Conservation (phyloP, 2,113 vertebrate genomes). For the Pseudolaguvia tuberculata region DNA sequence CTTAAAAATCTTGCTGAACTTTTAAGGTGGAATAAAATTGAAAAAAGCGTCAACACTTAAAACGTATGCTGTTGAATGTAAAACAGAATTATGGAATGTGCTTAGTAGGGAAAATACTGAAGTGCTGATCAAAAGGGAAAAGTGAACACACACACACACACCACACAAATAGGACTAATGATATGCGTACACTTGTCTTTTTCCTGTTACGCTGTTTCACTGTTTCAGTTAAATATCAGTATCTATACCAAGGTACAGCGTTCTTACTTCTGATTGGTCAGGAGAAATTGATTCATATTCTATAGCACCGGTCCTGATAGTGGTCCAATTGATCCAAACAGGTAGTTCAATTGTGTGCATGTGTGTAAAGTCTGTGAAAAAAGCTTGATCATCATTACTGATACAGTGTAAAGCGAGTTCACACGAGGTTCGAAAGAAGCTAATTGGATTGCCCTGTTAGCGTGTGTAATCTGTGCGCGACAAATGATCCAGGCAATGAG, state of each 20-base stretch:
- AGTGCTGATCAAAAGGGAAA: conserved; percentile 30
- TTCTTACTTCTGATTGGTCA: background rate
- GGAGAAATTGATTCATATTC: background rate
- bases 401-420: background rate
- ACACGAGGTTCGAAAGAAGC: conserved; percentile 23
- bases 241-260: background rate
- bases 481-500: conserved; percentile 19
- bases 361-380: background rate
- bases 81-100: conserved; percentile 53
- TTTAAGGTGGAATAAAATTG: too few relatives aligned
- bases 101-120: conserved; percentile 48
- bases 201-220: background rate
- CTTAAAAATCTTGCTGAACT: background rate
- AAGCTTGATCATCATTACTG: background rate
- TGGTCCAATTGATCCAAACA: background rate
- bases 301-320: background rate
- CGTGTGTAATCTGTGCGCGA: conserved; percentile 11
- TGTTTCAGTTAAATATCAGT: background rate
- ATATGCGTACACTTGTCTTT: background rate
- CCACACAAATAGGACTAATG: background rate
- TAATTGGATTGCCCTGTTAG: conserved; percentile 36
- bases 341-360: background rate
- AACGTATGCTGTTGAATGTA: conserved; percentile 33
- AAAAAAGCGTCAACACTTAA: too few relatives aligned
- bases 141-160: background rate